Evolutionary conservation across 2,797 vertebrate genomes (phyloP), one percentile per base, ranked within the genome.

Genomic region (Centropyge bicolor): DNA sequence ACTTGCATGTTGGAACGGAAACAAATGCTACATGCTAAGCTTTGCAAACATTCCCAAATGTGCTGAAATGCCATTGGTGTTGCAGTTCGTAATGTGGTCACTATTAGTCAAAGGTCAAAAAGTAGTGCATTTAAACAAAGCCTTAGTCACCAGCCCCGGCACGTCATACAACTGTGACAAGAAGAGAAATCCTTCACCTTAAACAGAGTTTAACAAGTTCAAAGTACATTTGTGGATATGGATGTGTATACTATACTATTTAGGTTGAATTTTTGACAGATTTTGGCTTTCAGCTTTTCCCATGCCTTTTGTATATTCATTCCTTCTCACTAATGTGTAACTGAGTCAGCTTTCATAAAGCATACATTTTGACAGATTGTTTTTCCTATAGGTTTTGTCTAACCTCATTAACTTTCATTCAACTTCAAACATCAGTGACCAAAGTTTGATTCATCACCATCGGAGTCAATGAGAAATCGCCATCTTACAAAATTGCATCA

Each of bases 171-270:
- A 31, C 14, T n/a, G 22, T 24, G 13, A n/a, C 27, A 55, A 69
- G 41, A 56, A 57, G 12, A 66, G 9, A 63, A 81, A 82, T 92
- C 88, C 85, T 91, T 91, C 84, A 91, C 83, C 88, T 90, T 41
- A 20, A 64, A 41, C 61, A 14, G 40, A 54, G 46, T 31, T 31
- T 31, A 31, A 31, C 27, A 54, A 40, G 16, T 60, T 24, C 6
- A 57, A 76, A 14, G 57, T 27, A 38, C 5, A n/a, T n/a, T n/a
- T n/a, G n/a, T n/a, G n/a, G n/a, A n/a, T n/a, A n/a, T n/a, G 54
- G 4, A 27, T 59, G 35, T 49, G 19, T 56, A 17, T 3, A 8
- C 8, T 48, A 48, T 13, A 22, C 4, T 22, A 2, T 62, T 6
- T 22, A 8, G 40, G n/a, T 16, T 51, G 2, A 24, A 59, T 52